A percentile compares a stretch with the other conserved stretches of the same genome.
These are phyloP conservation scores for Noctua comes DNA, from an alignment of 2,888 invertebrate genomes.

Conservation along the genomic window DNA sequence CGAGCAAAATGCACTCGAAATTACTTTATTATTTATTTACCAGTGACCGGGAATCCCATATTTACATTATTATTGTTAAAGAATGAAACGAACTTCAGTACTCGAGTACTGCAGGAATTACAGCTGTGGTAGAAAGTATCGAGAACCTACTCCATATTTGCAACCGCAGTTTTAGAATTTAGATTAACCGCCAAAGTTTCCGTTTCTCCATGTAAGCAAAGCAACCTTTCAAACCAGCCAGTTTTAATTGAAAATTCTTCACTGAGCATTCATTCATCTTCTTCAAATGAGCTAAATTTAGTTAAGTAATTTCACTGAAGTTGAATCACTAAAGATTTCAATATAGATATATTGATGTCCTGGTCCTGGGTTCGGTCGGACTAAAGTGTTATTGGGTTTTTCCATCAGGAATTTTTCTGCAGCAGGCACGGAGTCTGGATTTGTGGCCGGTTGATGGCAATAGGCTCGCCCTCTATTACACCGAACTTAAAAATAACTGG, in stretches of 20 bases:
- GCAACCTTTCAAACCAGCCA: not conserved
- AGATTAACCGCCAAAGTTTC: not conserved
- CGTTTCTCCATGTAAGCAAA: not conserved
- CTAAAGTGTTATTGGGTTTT: not conserved
- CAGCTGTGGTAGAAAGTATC: not conserved
- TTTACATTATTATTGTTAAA: not conserved
- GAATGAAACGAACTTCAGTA: slow-evolving; percentile 1
- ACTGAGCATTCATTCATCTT: not conserved
- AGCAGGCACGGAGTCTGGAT: not conserved
- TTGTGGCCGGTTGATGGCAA: not conserved
- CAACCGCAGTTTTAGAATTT: not conserved
- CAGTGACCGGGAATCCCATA: not conserved
- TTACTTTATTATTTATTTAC: not conserved
- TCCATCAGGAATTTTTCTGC: not conserved
- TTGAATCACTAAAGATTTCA: not conserved
- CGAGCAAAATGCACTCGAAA: not conserved
- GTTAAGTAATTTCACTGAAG: not conserved
- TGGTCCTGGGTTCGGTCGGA: not conserved
- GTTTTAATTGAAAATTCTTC: slow-evolving; percentile 2
- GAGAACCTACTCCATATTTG: not conserved
- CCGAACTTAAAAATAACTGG: not conserved
- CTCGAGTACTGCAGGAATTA: not conserved
- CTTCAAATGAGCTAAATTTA: not conserved
- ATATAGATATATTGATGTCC: not conserved
- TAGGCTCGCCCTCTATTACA: not conserved